phyloP scores from a whole-genome alignment of 2,113 vertebrate species.

The Delphinus delphis region DNA sequence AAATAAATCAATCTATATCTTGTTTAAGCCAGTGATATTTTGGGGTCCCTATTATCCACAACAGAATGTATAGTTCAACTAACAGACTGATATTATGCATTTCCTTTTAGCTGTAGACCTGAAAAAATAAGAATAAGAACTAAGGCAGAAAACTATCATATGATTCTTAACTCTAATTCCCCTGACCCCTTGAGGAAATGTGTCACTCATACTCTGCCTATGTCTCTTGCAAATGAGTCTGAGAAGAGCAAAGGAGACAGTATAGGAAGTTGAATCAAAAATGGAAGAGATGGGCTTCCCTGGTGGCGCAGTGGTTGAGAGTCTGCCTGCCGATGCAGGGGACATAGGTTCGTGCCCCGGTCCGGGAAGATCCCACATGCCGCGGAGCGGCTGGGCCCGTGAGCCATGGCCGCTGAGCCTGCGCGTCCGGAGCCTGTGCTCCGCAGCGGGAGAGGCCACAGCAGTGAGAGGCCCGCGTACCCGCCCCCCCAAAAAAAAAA shows the following conservation, averaged over 20 bases:
- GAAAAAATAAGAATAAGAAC: background rate
- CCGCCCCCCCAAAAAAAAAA: too few species aligned
- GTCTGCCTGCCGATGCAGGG: too few species aligned
- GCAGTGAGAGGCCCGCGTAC: too few species aligned
- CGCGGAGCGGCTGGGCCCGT: too few species aligned
- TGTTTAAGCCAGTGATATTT: background rate
- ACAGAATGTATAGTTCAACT: background rate
- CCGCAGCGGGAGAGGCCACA: too few species aligned
- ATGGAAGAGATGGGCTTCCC: background rate
- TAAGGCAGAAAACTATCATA: background rate
- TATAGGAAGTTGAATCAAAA: constrained; percentile 16
- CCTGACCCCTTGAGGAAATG: background rate
- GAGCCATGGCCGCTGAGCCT: too few species aligned
- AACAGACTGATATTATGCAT: background rate
- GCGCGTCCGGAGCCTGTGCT: too few species aligned
- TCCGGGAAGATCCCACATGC: too few species aligned
- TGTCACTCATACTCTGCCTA: background rate
- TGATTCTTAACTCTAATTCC: background rate
- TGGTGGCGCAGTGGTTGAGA: too few species aligned
- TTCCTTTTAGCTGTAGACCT: background rate
- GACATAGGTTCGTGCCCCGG: too few species aligned
- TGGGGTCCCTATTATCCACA: background rate
- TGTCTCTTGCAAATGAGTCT: background rate
- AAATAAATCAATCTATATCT: background rate
- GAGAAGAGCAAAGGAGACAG: background rate